A percentile compares a stretch with the other conserved stretches of the same genome.
Conservation (phyloP, 2,797 vertebrate species). For the Neomorphus geoffroyi region DNA sequence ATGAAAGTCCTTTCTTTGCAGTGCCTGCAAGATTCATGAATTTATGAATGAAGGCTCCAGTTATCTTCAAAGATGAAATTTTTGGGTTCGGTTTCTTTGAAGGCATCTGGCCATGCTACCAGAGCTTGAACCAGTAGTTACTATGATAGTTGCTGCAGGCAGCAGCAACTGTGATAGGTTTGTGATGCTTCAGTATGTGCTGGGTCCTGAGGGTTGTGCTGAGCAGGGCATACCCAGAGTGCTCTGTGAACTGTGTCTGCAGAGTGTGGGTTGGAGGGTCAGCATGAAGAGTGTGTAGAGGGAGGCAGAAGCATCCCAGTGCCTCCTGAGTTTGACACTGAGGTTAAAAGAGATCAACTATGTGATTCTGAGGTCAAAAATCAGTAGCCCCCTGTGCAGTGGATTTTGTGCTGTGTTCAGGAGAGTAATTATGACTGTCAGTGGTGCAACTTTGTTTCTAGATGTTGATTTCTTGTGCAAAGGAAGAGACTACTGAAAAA, state of each 20-base stretch:
- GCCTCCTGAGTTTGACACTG: background rate
- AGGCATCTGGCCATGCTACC: background rate
- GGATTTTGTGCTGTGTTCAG: background rate
- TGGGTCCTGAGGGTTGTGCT: background rate
- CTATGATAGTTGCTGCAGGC: background rate
- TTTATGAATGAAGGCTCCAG: background rate
- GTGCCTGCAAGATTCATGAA: background rate
- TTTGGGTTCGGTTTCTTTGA: background rate
- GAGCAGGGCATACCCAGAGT: background rate
- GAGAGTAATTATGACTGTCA: background rate
- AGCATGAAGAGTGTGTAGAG: background rate
- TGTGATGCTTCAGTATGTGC: accelerated
- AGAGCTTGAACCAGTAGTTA: background rate
- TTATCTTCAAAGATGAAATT: background rate
- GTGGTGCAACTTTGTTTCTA: background rate
- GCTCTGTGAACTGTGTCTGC: background rate
- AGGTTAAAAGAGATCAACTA: background rate
- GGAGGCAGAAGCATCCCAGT: background rate
- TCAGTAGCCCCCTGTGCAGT: background rate
- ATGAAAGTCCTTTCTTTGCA: background rate
- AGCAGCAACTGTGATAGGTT: background rate
- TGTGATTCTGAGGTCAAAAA: background rate
- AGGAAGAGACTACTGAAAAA: background rate
- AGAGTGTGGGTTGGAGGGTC: background rate
- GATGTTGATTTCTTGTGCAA: background rate